Percentiles rank a stretch among this genome's conserved stretches.
These are phyloP conservation scores for Chloromyia formosa DNA, from an alignment of 2,888 invertebrate genomes.

Conservation along the genomic window DNA sequence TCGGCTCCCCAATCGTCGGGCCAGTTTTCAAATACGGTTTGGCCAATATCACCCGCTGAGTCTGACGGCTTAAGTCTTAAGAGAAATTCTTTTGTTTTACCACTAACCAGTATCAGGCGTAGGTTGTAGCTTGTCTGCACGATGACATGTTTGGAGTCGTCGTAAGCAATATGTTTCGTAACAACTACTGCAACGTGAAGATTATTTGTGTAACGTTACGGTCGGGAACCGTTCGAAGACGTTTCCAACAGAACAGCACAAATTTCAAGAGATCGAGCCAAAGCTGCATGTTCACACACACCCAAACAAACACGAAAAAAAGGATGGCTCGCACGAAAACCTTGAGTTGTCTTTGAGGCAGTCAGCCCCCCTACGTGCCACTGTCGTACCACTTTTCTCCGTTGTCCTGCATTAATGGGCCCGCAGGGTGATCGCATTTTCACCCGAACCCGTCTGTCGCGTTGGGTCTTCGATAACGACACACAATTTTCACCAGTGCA, in stretches of 20 bases:
- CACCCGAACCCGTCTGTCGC: no score
- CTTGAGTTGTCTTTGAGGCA: background rate
- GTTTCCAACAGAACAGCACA: background rate
- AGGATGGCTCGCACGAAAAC: background rate
- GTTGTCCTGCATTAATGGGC: no score
- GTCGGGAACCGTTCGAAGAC: background rate
- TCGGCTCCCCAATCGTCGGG: constrained; percentile 98
- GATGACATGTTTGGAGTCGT: constrained; percentile 9
- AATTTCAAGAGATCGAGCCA: background rate
- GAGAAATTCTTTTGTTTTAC: constrained; percentile 98
- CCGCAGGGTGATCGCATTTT: no score
- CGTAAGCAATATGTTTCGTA: background rate
- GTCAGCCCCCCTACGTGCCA: background rate
- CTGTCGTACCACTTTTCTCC: background rate
- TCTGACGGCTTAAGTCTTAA: constrained; percentile 98
- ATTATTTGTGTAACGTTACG: constrained; percentile 10
- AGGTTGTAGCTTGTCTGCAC: constrained; percentile 79
- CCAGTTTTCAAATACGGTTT: constrained; percentile 99
- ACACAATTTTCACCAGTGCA: no score
- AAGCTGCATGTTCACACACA: background rate
- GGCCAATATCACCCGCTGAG: constrained; percentile 98
- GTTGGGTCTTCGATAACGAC: no score
- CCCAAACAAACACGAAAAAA: no score
- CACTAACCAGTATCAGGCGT: constrained; percentile 97
- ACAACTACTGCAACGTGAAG: background rate